These are phyloP conservation scores for Cyprinella venusta DNA, from an alignment of 2,797 vertebrate species.

Conservation along the genomic window DNA sequence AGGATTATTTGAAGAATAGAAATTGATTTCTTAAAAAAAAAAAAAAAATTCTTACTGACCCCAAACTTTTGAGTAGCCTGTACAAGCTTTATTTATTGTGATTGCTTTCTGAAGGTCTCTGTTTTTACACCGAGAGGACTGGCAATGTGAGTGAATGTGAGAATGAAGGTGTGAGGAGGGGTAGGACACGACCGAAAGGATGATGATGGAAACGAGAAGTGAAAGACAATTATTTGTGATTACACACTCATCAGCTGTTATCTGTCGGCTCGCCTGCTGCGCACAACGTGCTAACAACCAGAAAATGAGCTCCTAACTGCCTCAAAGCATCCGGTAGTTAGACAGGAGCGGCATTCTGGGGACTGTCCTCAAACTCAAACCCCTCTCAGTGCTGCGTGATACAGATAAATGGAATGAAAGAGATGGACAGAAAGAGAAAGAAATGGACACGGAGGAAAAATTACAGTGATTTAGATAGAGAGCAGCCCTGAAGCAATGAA, in stretches of 20 bases:
- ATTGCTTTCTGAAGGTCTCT: not conserved
- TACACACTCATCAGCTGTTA: slow-evolving; percentile 99
- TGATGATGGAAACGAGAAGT: slow-evolving; percentile 99
- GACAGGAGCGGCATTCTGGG: slow-evolving; percentile 75
- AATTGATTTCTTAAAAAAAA: not conserved
- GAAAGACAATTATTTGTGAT: slow-evolving; percentile 99
- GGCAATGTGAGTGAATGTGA: slow-evolving; percentile 13
- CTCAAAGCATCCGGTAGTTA: slow-evolving; percentile 82
- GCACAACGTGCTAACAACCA: slow-evolving; percentile 96
- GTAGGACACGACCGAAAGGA: slow-evolving; percentile 65
- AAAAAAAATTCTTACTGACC: no score
- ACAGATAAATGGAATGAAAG: slow-evolving; percentile 74
- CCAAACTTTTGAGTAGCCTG: not conserved
- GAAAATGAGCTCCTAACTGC: slow-evolving; percentile 99
- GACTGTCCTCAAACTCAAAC: slow-evolving; percentile 69
- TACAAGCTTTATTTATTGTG: not conserved
- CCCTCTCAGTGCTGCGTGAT: slow-evolving; percentile 56
- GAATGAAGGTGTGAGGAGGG: slow-evolving; percentile 57
- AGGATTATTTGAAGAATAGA: not conserved
- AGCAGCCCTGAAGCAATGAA: not conserved
- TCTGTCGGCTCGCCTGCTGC: slow-evolving; percentile 85
- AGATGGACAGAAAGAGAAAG: slow-evolving; percentile 22
- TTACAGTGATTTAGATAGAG: slow-evolving; percentile 1
- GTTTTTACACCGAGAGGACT: not conserved
- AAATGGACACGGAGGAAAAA: not conserved